A percentile compares a stretch with the other conserved stretches of the same genome.
Conservation (phyloP, 2,888 invertebrate genomes). For the Pherbina coryleti region DNA sequence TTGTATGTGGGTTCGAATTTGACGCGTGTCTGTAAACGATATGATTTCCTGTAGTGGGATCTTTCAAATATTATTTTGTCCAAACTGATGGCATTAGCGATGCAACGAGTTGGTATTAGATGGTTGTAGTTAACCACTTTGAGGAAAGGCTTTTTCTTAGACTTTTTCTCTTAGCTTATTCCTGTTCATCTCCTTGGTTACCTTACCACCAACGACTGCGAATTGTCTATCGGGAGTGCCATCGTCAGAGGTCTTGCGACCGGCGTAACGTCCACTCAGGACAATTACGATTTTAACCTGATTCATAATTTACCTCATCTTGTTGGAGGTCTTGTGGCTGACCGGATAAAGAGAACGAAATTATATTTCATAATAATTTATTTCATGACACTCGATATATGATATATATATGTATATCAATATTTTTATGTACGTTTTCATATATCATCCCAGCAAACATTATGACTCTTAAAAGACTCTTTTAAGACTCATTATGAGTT, state of each 20-base stretch:
- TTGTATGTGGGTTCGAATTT: constrained; percentile 99
- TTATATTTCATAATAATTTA: no score
- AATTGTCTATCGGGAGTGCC: constrained; percentile 96
- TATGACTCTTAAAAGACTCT: no score
- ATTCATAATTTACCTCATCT: constrained; percentile 99
- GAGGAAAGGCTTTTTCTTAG: constrained; percentile 98
- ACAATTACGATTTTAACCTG: constrained; percentile 98
- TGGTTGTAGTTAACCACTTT: constrained; percentile 94
- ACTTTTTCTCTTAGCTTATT: constrained; percentile 93
- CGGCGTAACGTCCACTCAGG: constrained; percentile 98
- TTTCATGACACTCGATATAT: no score
- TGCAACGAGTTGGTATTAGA: constrained; percentile 94
- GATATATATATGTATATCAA: no score
- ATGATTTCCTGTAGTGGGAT: constrained; percentile 97
- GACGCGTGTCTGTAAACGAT: constrained; percentile 92
- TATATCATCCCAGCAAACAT: no score
- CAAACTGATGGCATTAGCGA: constrained; percentile 91
- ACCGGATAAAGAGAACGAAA: constrained; percentile 50
- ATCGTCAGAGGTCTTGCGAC: constrained; percentile 97
- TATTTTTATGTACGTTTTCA: no score
- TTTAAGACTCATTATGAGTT: no score
- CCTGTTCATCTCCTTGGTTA: constrained; percentile 95
- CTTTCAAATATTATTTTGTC: constrained; percentile 95
- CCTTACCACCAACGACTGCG: constrained; percentile 97
- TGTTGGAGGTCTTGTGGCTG: constrained; percentile 61